phyloP scores from a whole-genome alignment of 2,888 invertebrate genomes.

The Synanthedon vespiformis region DNA sequence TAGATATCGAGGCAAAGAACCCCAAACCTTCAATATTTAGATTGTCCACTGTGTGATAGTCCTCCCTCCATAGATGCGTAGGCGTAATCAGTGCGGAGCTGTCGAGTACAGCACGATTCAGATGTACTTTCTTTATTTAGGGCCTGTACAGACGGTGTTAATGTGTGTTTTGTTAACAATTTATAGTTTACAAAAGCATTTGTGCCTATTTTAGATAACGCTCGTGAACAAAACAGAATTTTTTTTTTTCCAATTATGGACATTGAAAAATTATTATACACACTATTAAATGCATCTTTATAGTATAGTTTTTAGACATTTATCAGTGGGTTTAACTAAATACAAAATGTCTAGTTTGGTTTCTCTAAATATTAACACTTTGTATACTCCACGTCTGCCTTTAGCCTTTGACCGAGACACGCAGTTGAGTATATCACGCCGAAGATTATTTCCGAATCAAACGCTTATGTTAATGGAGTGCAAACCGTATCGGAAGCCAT shows the following conservation, averaged over 20 bases:
- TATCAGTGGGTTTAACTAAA: no score
- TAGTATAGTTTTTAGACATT: no score
- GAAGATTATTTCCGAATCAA: not conserved
- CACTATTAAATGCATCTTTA: no score
- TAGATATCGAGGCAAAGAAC: no score
- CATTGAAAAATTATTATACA: no score
- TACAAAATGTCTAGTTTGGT: no score
- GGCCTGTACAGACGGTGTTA: slow-evolving; percentile 12
- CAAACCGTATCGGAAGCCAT: slow-evolving; percentile 11
- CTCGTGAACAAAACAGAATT: no score
- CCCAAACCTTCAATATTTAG: no score
- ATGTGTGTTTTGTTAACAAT: slow-evolving; percentile 8
- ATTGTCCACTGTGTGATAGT: not conserved
- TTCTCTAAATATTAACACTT: no score
- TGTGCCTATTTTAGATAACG: not conserved
- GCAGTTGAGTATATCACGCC: not conserved
- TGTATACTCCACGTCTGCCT: no score
- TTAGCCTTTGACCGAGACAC: no score
- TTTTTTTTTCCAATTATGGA: no score
- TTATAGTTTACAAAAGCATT: not conserved
- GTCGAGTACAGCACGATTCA: slow-evolving; percentile 14
- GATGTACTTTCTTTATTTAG: slow-evolving; percentile 11
- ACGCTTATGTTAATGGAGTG: slow-evolving; percentile 22
- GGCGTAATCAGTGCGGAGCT: slow-evolving; percentile 1
- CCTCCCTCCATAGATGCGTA: slow-evolving; percentile 3